phyloP scores from a whole-genome alignment of 2,888 invertebrate genomes.

The Pycnomerus fuliginosus region DNA sequence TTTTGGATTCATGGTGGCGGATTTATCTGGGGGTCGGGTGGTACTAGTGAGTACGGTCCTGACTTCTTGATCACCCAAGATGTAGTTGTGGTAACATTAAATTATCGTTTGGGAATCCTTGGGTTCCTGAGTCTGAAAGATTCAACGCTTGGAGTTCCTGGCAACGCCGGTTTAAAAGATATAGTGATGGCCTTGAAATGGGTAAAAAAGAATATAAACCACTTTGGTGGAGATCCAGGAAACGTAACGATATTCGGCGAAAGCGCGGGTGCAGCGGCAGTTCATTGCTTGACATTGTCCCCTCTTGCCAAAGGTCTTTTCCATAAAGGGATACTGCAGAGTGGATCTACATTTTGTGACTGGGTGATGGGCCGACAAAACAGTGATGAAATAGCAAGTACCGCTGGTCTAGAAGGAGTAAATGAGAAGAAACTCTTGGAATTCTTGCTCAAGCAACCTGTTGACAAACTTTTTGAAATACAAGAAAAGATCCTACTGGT shows the following conservation, averaged over 20 bases:
- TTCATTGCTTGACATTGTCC: constrained; percentile 55
- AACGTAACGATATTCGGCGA: constrained; percentile 56
- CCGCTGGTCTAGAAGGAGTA: constrained; percentile 40
- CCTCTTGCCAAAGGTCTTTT: constrained; percentile 51
- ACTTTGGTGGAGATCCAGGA: constrained; percentile 38
- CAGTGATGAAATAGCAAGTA: constrained; percentile 45
- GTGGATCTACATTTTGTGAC: constrained; percentile 41
- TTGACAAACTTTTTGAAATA: constrained; percentile 30
- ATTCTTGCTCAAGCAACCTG: constrained; percentile 45
- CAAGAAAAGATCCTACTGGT: too few relatives aligned
- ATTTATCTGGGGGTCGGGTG: constrained; percentile 46
- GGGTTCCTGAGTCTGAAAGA: constrained; percentile 55
- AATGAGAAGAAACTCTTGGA: constrained; percentile 37
- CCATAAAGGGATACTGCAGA: constrained; percentile 47
- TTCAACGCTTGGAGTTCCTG: constrained; percentile 53
- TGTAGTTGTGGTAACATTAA: constrained; percentile 41
- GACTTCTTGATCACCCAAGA: constrained; percentile 38
- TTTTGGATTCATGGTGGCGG: constrained; percentile 54
- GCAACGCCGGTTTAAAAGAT: constrained; percentile 58
- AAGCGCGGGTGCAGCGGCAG: constrained; percentile 56
- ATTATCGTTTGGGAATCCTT: constrained; percentile 42
- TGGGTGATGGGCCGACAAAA: constrained; percentile 33
- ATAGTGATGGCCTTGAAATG: constrained; percentile 56
- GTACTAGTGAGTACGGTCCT: constrained; percentile 37
- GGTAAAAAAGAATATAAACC: constrained; percentile 54